phyloP scores from a whole-genome alignment of 2,113 vertebrate genomes.

The Ammodytes dubius region DNA sequence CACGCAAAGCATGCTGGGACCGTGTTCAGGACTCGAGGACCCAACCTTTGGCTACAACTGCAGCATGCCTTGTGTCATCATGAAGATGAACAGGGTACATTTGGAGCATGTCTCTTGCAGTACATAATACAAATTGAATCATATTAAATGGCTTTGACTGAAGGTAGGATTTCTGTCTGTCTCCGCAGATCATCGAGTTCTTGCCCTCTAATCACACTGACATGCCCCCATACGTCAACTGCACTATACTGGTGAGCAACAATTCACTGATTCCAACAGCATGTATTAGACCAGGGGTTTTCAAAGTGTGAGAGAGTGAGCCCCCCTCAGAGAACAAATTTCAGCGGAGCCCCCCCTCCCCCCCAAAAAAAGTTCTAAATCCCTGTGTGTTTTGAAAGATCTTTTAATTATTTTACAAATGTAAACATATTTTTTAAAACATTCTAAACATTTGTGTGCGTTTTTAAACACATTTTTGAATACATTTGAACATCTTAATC shows the following conservation, averaged over 20 bases:
- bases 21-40: constrained; percentile 88
- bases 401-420: too few relatives aligned
- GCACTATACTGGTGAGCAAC: constrained; percentile 86
- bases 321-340: too few relatives aligned
- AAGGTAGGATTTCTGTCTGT: constrained; percentile 5
- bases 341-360: too few relatives aligned
- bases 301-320: too few relatives aligned
- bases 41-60: constrained; percentile 88
- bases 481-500: too few relatives aligned
- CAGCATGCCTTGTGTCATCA: constrained; percentile 89
- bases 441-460: too few relatives aligned
- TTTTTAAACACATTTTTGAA: too few relatives aligned
- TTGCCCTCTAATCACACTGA: constrained; percentile 80
- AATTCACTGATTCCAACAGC: not conserved
- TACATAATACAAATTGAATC: not conserved
- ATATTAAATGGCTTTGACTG: not conserved
- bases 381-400: too few relatives aligned
- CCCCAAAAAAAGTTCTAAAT: too few relatives aligned
- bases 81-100: constrained; percentile 94
- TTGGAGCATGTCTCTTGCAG: not conserved
- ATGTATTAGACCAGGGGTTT: not conserved
- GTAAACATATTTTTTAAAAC: too few relatives aligned
- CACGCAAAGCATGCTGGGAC: constrained; percentile 85
- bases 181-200: constrained; percentile 88
- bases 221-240: constrained; percentile 84